Percentiles rank a stretch among this genome's conserved stretches.
Evolutionary conservation across 2,888 invertebrate species (phyloP).

Genomic region (Axea sp.): DNA sequence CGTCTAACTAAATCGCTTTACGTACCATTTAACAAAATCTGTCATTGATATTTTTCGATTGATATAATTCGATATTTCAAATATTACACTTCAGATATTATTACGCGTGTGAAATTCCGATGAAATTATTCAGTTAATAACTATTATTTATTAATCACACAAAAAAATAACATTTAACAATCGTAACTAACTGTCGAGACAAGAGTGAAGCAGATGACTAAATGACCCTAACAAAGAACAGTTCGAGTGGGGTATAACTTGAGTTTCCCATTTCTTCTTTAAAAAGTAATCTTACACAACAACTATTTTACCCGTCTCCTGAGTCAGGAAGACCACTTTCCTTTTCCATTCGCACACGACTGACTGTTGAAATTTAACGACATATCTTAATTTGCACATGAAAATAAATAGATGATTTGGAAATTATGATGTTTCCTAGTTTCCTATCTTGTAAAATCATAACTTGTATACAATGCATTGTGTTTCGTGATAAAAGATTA

Average conservation of each 20-base stretch:
- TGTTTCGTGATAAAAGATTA: no score
- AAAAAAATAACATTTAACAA: no score
- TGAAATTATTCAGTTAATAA: no score
- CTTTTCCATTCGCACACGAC: conserved; percentile 70
- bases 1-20: neutral
- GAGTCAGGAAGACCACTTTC: conserved; percentile 73
- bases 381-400: neutral
- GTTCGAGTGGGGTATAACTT: conserved; percentile 56
- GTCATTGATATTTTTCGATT: no score
- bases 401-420: neutral
- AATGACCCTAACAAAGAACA: conserved; percentile 59
- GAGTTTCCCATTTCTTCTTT: conserved; percentile 59
- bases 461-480: no score
- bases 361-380: conserved; percentile 39
- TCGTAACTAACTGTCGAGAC: conserved; percentile 53
- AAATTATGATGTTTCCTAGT: no score
- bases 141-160: no score
- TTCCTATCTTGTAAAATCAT: no score
- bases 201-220: conserved; percentile 45
- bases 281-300: conserved; percentile 56
- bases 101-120: no score
- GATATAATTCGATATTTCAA: no score
- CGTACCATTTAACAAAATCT: conserved; percentile 30
- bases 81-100: no score
- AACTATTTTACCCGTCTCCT: conserved; percentile 19